phyloP scores from a whole-genome alignment of 2,888 invertebrate genomes.

The Opisthograptis luteolata region DNA sequence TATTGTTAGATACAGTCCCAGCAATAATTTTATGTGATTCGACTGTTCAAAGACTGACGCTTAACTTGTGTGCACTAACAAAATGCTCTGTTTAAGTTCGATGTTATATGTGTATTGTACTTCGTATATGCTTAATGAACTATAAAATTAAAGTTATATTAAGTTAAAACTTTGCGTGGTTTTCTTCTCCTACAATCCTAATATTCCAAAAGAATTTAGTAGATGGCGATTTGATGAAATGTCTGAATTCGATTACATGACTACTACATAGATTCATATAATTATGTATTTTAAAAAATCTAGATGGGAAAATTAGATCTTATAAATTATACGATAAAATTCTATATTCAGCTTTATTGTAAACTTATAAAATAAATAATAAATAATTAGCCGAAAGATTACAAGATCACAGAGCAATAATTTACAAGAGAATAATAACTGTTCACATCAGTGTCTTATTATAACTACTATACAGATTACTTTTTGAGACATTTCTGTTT shows the following conservation, averaged over 20 bases:
- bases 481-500: no score
- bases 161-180: slow-evolving; percentile 15
- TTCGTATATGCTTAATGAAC: slow-evolving; percentile 40
- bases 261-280: background rate
- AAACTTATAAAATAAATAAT: slow-evolving; percentile 1
- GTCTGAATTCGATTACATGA: background rate
- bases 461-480: no score
- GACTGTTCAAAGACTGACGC: slow-evolving; percentile 79
- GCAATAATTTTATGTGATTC: slow-evolving; percentile 79
- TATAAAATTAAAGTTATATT: slow-evolving; percentile 37
- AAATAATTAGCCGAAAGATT: slow-evolving; percentile 4
- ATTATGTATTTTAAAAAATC: no score
- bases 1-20: slow-evolving; percentile 57
- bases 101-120: slow-evolving; percentile 41
- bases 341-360: slow-evolving; percentile 15
- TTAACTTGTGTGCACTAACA: slow-evolving; percentile 65
- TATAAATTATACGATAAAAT: background rate
- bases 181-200: background rate
- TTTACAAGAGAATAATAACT: no score
- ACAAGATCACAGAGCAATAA: slow-evolving; percentile 21
- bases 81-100: slow-evolving; percentile 49
- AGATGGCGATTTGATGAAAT: background rate
- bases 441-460: no score
- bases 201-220: no score
- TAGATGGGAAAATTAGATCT: no score